These are phyloP conservation scores for Helostoma temminkii DNA, from an alignment of 2,797 vertebrate genomes.

Conservation along the genomic window DNA sequence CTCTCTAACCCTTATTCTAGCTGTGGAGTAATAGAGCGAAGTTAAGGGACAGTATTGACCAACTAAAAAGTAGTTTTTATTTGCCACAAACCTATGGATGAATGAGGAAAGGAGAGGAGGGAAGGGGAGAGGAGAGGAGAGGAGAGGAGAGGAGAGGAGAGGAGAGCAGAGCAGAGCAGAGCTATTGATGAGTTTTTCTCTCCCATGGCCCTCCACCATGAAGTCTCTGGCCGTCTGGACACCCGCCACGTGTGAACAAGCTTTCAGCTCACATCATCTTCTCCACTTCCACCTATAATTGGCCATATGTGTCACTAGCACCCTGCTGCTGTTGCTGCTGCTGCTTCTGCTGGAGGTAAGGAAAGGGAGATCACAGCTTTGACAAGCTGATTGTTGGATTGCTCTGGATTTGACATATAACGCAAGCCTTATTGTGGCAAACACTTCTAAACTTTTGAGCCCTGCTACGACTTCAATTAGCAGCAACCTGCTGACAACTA, in stretches of 20 bases:
- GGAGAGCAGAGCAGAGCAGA: slow-evolving; percentile 34
- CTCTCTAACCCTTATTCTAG: slow-evolving; percentile 63
- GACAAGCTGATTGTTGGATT: slow-evolving; percentile 78
- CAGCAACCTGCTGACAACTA: slow-evolving; percentile 1
- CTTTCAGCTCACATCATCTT: slow-evolving; percentile 84
- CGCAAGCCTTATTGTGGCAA: slow-evolving; percentile 47
- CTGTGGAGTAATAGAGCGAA: slow-evolving; percentile 78
- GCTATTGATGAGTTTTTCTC: slow-evolving; percentile 68
- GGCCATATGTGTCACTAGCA: slow-evolving; percentile 85
- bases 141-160: slow-evolving; percentile 20
- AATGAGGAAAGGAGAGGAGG: slow-evolving; percentile 26
- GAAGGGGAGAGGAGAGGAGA: slow-evolving; percentile 28
- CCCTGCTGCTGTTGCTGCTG: slow-evolving; percentile 61
- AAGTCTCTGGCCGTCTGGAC: slow-evolving; percentile 75
- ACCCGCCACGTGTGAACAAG: slow-evolving; percentile 84
- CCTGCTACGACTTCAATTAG: slow-evolving; percentile 32
- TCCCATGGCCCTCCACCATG: slow-evolving; percentile 55
- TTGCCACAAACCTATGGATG: slow-evolving; percentile 55
- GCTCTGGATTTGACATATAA: slow-evolving; percentile 66
- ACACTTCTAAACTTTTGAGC: slow-evolving; percentile 30
- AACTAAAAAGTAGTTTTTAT: slow-evolving; percentile 72
- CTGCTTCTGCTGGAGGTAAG: slow-evolving; percentile 51
- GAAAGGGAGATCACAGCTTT: slow-evolving; percentile 74
- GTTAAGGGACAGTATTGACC: slow-evolving; percentile 80
- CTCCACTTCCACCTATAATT: slow-evolving; percentile 84